A percentile compares a stretch with the other conserved stretches of the same genome.
Conservation (phyloP, 2,113 vertebrate species). For the Azemiops feae region DNA sequence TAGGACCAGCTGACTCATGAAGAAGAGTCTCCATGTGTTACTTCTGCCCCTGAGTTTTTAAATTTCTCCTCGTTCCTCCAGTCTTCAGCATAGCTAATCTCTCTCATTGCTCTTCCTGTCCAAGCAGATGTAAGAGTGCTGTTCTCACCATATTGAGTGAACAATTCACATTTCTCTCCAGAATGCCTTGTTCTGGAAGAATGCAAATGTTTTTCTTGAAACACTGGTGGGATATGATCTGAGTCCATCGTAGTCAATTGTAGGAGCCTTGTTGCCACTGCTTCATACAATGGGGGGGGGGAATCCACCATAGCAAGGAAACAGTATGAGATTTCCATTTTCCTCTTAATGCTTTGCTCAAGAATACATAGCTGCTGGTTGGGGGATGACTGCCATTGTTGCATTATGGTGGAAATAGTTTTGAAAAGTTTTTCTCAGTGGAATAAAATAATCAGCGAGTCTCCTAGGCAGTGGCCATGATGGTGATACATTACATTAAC, state of each 20-base stretch:
- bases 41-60: not conserved
- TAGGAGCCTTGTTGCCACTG: not conserved
- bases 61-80: not conserved
- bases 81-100: not conserved
- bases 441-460: not conserved
- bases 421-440: not conserved
- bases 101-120: too few relatives aligned
- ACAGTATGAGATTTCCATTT: not conserved
- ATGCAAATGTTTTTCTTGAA: not conserved
- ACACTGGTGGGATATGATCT: not conserved
- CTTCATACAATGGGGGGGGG: not conserved
- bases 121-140: not conserved
- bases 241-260: not conserved
- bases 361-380: not conserved
- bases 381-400: not conserved
- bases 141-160: not conserved
- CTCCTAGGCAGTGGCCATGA: not conserved
- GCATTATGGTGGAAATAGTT: not conserved
- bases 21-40: not conserved
- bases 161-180: not conserved
- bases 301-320: not conserved
- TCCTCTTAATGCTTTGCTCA: not conserved
- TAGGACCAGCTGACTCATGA: not conserved
- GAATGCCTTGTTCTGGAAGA: not conserved
- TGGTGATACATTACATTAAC: not conserved